Evolutionary conservation across 1,140 invertebrate genomes (phyloP).

Genomic region (Hypothenemus hampei): DNA sequence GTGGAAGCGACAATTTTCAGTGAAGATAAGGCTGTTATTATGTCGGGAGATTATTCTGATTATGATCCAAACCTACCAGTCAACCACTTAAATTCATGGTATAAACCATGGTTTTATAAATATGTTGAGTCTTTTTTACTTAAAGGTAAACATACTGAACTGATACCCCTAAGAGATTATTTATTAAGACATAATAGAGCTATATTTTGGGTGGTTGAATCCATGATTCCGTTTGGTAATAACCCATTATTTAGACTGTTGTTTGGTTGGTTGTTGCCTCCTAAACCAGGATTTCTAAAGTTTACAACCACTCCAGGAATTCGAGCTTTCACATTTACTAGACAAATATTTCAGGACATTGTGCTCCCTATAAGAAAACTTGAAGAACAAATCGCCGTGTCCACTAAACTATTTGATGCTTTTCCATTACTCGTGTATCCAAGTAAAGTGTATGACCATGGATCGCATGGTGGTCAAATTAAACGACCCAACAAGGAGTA

Average conservation of each 20-base stretch:
- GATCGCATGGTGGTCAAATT: conserved; percentile 47
- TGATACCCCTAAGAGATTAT: conserved; percentile 53
- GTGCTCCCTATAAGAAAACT: conserved; percentile 52
- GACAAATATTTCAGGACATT: conserved; percentile 56
- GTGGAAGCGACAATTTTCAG: conserved; percentile 53
- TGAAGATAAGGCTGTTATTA: conserved; percentile 52
- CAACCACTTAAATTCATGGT: conserved; percentile 51
- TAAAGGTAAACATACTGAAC: conserved; percentile 49
- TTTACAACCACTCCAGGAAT: conserved; percentile 53
- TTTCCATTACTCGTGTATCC: conserved; percentile 55
- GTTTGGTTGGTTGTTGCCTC: conserved; percentile 48
- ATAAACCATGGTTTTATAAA: conserved; percentile 63
- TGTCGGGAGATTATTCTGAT: conserved; percentile 51
- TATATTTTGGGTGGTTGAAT: conserved; percentile 57
- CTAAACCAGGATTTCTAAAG: conserved; percentile 51
- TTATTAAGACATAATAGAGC: conserved; percentile 52
- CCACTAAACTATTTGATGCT: conserved; percentile 50
- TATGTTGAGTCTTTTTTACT: conserved; percentile 53
- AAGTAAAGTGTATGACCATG: conserved; percentile 53
- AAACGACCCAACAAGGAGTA: conserved; percentile 46
- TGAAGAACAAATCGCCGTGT: conserved; percentile 51
- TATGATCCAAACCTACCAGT: conserved; percentile 41
- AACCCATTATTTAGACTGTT: conserved; percentile 44
- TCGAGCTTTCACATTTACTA: conserved; percentile 54
- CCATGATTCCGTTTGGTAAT: conserved; percentile 52